Base-by-base conservation (phyloP, 1,140 invertebrate species). In the Lanistes nyassanus region DNA sequence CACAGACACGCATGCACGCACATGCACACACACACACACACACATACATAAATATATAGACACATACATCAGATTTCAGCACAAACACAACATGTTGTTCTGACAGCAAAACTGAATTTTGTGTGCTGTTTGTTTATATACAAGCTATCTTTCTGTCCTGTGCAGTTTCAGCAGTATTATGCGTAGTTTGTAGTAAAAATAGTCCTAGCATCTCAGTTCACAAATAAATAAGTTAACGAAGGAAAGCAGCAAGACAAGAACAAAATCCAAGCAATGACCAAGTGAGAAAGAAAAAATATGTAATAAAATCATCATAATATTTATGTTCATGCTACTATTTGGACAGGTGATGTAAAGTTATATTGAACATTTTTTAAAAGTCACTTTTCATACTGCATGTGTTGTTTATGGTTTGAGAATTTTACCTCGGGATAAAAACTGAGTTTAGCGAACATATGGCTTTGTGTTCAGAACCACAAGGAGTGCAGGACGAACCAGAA, bases 401-500 rank as follows among this genome's bases (percentile, higher is more conserved):
- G n/a, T n/a, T n/a, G n/a, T n/a, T 39, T 47, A 13, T 47, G 5
- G 58, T 31, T 0, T 16, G 5, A 26, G n/a, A 11, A 71, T 4
- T 47, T n/a, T 29, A 68, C 21, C 16, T 9, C n/a, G 36, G 42
- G 39, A 29, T 26, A 68, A 42, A 68, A 39, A 21, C 66, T 3
- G 64, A 26, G 7, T 13, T 23, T 9, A 23, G 37, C 9, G 26
- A 36, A 36, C 64, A 26, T 9, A 7, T 36, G 7, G 31, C 29
- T 29, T 39, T 19, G 5, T n/a, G n/a, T n/a, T 36, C 26, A 53
- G 37, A 56, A 36, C 21, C 36, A 34, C 23, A 58, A 56, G 31
- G 62, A 16, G 55, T 60, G 19, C 56, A 73, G 37, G 60, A 73
- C 26, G 39, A 73, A 23, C 31, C 56, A 55, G 26, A 73, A 26